Conservation (phyloP, 2,888 invertebrate genomes). For the Amblyjoppa fuscipennis region DNA sequence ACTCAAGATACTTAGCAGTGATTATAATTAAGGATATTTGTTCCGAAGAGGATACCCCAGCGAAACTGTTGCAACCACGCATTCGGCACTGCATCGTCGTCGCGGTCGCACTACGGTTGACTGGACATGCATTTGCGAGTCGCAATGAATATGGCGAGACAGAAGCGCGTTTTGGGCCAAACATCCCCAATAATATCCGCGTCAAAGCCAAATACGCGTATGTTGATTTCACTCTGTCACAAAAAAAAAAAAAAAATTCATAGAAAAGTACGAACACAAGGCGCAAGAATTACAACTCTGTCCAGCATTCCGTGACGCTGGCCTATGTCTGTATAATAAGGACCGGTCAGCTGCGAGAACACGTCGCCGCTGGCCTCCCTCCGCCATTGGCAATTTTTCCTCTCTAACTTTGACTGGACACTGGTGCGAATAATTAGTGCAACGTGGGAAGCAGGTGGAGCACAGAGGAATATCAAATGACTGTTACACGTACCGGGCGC, state of each 20-base stretch:
- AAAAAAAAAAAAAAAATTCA: background rate
- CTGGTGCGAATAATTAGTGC: background rate
- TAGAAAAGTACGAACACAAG: background rate
- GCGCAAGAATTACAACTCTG: background rate
- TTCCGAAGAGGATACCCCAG: too few species aligned
- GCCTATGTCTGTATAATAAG: background rate
- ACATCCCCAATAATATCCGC: too few species aligned
- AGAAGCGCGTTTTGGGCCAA: too few species aligned
- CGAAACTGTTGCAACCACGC: too few species aligned
- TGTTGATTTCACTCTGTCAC: too few species aligned
- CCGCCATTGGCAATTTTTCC: background rate
- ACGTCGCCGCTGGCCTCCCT: background rate
- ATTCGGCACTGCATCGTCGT: too few species aligned
- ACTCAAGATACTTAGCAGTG: too few species aligned
- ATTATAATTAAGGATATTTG: too few species aligned
- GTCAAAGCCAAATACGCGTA: too few species aligned
- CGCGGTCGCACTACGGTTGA: too few species aligned
- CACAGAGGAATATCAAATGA: slow-evolving; percentile 10
- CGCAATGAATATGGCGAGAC: too few species aligned
- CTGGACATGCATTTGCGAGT: too few species aligned
- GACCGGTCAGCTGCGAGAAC: background rate
- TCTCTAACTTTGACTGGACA: slow-evolving; percentile 18
- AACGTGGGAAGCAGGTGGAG: background rate
- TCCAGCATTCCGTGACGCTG: background rate
- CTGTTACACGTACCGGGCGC: background rate